Conservation (phyloP, 2,113 vertebrate species). For the Neolamprologus kungweensis region DNA sequence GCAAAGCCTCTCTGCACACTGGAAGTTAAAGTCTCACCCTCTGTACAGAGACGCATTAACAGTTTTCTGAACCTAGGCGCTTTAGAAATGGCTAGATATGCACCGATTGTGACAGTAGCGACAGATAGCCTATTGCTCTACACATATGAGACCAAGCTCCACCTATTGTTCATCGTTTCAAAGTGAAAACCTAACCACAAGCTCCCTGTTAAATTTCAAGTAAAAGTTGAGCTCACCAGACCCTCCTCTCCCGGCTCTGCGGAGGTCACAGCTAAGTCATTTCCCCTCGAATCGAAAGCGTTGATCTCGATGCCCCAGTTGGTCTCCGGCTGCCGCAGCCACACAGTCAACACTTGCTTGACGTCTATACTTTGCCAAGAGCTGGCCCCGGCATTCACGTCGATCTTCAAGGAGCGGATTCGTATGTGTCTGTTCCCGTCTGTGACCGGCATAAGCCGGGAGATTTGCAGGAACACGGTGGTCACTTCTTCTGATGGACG, state of each 20-base stretch:
- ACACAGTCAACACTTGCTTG: slow-evolving; percentile 91
- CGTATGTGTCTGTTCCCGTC: slow-evolving; percentile 83
- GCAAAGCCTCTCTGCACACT: slow-evolving; percentile 11
- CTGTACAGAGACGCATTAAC: neutral
- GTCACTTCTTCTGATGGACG: slow-evolving; percentile 80
- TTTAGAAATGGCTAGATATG: neutral
- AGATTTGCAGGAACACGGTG: slow-evolving; percentile 94
- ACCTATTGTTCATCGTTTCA: neutral
- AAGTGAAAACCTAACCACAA: neutral
- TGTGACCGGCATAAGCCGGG: slow-evolving; percentile 84
- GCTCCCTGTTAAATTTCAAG: neutral
- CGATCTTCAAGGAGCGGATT: slow-evolving; percentile 95
- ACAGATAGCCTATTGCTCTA: neutral
- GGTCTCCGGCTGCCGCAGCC: slow-evolving; percentile 97
- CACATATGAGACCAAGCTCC: neutral
- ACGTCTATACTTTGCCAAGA: slow-evolving; percentile 98
- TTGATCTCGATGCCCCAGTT: slow-evolving; percentile 98
- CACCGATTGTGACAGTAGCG: neutral
- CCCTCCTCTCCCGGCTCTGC: slow-evolving; percentile 86
- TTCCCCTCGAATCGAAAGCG: slow-evolving; percentile 86
- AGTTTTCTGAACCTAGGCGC: neutral
- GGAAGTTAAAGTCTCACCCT: neutral
- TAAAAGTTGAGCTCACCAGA: slow-evolving; percentile 78
- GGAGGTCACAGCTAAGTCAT: slow-evolving; percentile 87
- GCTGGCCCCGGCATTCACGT: slow-evolving; percentile 84